Conservation (phyloP, 2,113 vertebrate genomes). For the Tringa solitaria region DNA sequence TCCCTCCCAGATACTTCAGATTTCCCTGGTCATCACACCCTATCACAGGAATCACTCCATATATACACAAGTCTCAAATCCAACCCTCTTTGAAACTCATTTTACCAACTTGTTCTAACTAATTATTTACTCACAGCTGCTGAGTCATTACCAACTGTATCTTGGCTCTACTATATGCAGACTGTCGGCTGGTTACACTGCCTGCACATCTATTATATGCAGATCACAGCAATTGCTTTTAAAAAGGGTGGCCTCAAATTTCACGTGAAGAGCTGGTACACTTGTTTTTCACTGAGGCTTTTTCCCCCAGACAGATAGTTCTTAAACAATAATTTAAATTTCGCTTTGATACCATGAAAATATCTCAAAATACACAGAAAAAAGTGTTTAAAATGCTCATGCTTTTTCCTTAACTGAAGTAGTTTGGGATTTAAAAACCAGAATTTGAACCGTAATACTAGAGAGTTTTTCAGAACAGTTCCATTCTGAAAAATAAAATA, state of each 20-base stretch:
- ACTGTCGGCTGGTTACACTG: neutral
- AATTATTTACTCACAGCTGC: neutral
- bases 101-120: neutral
- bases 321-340: neutral
- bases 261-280: neutral
- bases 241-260: neutral
- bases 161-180: neutral
- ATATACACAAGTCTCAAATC: neutral
- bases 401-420: neutral
- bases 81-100: neutral
- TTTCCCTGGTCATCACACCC: neutral
- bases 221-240: neutral
- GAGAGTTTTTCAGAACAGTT: neutral
- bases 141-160: neutral
- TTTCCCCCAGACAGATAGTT: neutral
- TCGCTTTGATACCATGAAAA: neutral
- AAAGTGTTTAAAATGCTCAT: neutral
- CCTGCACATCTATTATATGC: neutral
- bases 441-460: neutral
- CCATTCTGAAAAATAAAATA: neutral
- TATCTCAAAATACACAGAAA: neutral
- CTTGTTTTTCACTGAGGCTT: neutral
- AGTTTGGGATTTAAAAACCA: neutral
- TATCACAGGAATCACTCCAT: neutral
- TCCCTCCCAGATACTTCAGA: neutral